Base-by-base conservation (phyloP, 2,888 invertebrate species). In the Dasysyrphus tricinctus region DNA sequence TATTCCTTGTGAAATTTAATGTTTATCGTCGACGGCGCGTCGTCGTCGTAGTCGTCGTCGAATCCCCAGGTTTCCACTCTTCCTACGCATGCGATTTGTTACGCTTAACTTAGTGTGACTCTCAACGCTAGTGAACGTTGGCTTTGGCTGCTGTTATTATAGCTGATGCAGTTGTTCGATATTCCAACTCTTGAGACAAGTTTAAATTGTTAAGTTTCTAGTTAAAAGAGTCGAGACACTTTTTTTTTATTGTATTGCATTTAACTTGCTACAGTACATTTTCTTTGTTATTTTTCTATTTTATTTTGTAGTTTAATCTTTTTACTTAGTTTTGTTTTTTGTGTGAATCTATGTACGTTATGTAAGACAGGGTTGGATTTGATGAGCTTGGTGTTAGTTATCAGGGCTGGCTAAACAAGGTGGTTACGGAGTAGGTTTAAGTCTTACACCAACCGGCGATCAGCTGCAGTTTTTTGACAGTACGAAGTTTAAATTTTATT, bases 61-160 rank as follows among this genome's bases (percentile, higher is more conserved):
- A 63, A 75, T 75, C 70, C 63, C 83, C 83, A 74, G 83, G 74
- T 70, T 79, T 42, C 63, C n/a, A 86, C 67, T 78, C 82, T 65
- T 72, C 86, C 86, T 86, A 86, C 86, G 82, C 86, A 82, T 86
- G 82, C 82, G 82, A 86, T 78, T 86, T 82, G 86, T 82, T 82
- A 86, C 75, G 75, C 78, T 82, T 82, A 79, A 82, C 74, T 75
- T 78, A 65, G 81, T 84, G 77, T 72, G 76, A 65, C 74, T 74
- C 74, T 73, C 16, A 32, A 39, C 14, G 57, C 37, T 56, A 24
- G 24, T 24, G 47, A 37, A 67, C 14, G 49, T 54, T 69, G 51
- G 7, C 24, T 24, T 24, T 24, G 24, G 24, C 24, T 24, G 24
- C 39, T 69, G 37, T 29, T 51, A 51, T 19, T 39, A 19, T 37